A percentile compares a stretch with the other conserved stretches of the same genome.
Conservation (phyloP, 2,113 vertebrate species). For the Shinisaurus crocodilurus region DNA sequence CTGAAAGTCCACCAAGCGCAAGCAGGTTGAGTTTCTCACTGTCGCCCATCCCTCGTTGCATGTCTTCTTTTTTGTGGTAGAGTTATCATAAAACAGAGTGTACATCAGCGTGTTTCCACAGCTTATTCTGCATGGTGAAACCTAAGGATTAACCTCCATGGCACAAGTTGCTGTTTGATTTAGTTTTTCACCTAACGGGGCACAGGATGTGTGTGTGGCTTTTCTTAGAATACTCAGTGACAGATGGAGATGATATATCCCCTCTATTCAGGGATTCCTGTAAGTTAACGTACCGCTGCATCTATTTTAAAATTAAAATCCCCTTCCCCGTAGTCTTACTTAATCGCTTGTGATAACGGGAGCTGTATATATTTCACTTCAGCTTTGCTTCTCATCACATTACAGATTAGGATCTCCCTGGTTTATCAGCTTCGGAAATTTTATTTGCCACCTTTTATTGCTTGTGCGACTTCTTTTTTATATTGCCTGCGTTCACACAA, state of each 20-base stretch:
- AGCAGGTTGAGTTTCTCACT: no score
- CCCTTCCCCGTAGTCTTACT: not conserved
- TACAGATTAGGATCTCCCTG: not conserved
- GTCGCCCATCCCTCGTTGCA: no score
- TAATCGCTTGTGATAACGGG: not conserved
- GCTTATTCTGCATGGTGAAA: not conserved
- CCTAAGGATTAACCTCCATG: slow-evolving; percentile 1
- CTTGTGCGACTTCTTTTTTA: not conserved
- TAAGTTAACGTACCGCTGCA: not conserved
- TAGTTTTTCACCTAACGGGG: slow-evolving; percentile 9
- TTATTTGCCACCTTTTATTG: not conserved
- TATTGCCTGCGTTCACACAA: not conserved
- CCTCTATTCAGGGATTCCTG: not conserved
- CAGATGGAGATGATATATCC: slow-evolving; percentile 14
- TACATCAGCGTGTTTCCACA: slow-evolving; percentile 29
- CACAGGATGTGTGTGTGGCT: not conserved
- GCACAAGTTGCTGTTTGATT: not conserved
- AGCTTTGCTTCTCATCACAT: not conserved
- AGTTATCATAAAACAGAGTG: not conserved
- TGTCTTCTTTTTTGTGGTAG: not conserved
- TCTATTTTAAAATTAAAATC: not conserved
- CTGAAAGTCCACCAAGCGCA: no score
- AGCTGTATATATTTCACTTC: not conserved
- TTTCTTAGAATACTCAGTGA: slow-evolving; percentile 21
- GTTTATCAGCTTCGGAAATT: not conserved